phyloP scores from a whole-genome alignment of 2,888 invertebrate genomes.

The Sphecodes monilicornis region DNA sequence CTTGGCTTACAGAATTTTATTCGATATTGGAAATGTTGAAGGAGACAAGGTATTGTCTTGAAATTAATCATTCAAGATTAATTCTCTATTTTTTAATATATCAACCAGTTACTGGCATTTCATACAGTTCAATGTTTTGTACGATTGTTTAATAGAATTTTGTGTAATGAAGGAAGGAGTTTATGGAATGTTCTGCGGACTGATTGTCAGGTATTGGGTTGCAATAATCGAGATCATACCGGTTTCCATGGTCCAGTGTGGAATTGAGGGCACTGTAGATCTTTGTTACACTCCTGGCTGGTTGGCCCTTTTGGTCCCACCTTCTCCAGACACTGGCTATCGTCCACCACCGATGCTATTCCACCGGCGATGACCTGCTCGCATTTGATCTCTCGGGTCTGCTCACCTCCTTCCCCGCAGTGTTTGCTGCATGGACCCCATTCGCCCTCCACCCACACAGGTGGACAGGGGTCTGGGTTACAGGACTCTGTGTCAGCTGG shows the following conservation, averaged over 20 bases:
- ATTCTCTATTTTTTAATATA: too few relatives aligned
- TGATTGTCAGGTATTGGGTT: background rate
- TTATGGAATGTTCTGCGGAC: background rate
- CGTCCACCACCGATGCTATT: constrained; percentile 89
- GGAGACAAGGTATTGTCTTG: too few relatives aligned
- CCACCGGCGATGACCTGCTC: constrained; percentile 92
- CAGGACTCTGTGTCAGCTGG: constrained; percentile 91
- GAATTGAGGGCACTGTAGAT: constrained; percentile 93
- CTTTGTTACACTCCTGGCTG: constrained; percentile 90
- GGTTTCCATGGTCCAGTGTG: constrained; percentile 96
- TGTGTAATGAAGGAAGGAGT: background rate
- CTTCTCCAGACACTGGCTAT: constrained; percentile 89
- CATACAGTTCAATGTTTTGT: too few relatives aligned
- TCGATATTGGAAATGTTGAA: too few relatives aligned
- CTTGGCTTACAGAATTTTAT: too few relatives aligned
- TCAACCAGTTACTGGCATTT: too few relatives aligned
- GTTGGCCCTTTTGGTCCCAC: constrained; percentile 90
- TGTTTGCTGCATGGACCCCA: constrained; percentile 94
- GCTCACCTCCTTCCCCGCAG: constrained; percentile 92
- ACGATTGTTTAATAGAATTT: too few relatives aligned
- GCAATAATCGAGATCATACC: constrained; percentile 85
- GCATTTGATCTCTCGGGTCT: constrained; percentile 91
- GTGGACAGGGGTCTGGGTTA: constrained; percentile 91
- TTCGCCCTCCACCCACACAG: constrained; percentile 91
- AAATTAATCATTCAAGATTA: too few relatives aligned